These are phyloP conservation scores for Onychomys arenicola DNA, from an alignment of 2,797 vertebrate species.

Conservation along the genomic window DNA sequence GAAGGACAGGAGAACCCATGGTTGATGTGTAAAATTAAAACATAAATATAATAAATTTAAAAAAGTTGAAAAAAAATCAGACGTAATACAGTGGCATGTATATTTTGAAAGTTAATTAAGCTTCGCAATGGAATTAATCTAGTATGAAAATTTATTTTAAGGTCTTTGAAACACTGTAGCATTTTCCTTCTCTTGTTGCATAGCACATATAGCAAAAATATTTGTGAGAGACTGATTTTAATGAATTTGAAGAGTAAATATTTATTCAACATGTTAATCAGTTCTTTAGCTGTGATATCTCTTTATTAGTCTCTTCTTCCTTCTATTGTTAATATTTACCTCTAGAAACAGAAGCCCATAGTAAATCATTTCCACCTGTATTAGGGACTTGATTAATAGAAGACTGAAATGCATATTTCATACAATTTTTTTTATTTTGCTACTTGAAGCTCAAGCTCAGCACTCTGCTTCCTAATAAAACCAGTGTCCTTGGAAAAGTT, in stretches of 20 bases:
- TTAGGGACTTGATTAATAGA: neutral
- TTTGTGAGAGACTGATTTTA: neutral
- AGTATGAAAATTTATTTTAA: neutral
- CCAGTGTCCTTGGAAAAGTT: neutral
- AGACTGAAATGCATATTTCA: neutral
- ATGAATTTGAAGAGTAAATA: neutral
- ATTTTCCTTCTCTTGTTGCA: neutral
- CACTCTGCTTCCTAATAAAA: neutral
- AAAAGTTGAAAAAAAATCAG: no score
- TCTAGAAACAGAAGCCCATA: neutral
- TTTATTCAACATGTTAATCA: neutral
- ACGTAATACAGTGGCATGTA: neutral
- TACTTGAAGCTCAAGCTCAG: neutral
- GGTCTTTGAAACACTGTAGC: neutral
- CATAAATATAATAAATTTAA: no score
- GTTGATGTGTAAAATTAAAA: no score
- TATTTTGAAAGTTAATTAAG: neutral
- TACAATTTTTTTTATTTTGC: neutral
- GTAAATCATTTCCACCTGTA: neutral
- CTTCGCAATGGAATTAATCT: neutral
- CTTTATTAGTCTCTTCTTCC: neutral
- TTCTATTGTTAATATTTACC: neutral
- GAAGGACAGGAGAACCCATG: no score
- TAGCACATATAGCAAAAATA: neutral
- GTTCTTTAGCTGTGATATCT: neutral